A percentile compares a stretch with the other conserved stretches of the same genome.
phyloP scores from a whole-genome alignment of 2,113 vertebrate genomes.

The Nematolebias whitei region DNA sequence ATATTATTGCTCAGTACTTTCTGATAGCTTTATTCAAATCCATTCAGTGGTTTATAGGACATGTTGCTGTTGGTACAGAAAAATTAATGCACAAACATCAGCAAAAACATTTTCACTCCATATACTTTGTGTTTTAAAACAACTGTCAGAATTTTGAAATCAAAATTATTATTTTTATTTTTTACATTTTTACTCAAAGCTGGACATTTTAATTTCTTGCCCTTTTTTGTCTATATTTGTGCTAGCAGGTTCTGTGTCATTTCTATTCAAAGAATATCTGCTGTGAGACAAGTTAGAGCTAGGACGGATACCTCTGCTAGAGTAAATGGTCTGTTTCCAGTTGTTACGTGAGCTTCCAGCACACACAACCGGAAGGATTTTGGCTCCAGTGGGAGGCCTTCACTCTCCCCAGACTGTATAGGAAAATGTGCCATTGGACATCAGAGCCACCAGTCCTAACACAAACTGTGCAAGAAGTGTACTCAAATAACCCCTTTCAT shows the following conservation, averaged over 20 bases:
- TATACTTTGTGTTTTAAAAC: too few species aligned
- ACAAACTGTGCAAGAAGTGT: slow-evolving; percentile 48
- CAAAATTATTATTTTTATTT: not conserved
- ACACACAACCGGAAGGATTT: slow-evolving; percentile 55
- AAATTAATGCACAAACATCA: too few species aligned
- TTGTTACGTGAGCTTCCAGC: slow-evolving; percentile 52
- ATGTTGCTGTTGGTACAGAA: too few species aligned
- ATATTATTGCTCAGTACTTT: too few species aligned
- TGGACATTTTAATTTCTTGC: slow-evolving; percentile 13
- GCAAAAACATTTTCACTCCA: too few species aligned
- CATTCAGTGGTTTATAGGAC: too few species aligned
- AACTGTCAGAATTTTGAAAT: not conserved
- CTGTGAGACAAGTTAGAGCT: slow-evolving; percentile 37
- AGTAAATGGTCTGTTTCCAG: slow-evolving; percentile 45
- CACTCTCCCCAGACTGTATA: not conserved
- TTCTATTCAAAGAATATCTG: slow-evolving; percentile 37
- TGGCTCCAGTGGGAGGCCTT: slow-evolving; percentile 33
- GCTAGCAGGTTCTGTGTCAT: slow-evolving; percentile 10
- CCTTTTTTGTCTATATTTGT: not conserved
- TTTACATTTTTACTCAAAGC: slow-evolving; percentile 18
- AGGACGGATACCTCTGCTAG: slow-evolving; percentile 17
- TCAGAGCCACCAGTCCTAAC: slow-evolving; percentile 46
- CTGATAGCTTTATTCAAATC: too few species aligned
- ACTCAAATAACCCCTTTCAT: slow-evolving; percentile 65
- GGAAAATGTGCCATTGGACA: slow-evolving; percentile 44